Evolutionary conservation across 2,113 vertebrate genomes (phyloP).

Genomic region (Tylochromis polylepis): DNA sequence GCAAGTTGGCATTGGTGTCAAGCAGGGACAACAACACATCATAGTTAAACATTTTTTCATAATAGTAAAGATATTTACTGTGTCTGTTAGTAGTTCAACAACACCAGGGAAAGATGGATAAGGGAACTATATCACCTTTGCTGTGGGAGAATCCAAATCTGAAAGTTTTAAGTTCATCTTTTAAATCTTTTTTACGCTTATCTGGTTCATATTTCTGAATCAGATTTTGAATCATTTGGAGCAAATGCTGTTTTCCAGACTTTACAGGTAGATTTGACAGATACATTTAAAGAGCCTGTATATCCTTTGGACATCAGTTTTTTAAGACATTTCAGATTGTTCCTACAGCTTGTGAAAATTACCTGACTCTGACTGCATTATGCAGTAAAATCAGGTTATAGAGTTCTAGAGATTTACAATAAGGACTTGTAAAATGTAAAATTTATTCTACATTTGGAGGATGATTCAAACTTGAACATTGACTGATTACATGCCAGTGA

Average conservation of each 20-base stretch:
- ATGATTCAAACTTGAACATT: not conserved
- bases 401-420: not conserved
- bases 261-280: not conserved
- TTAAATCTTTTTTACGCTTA: not conserved
- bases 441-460: not conserved
- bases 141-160: not conserved
- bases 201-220: not conserved
- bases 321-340: not conserved
- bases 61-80: not conserved
- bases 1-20: not conserved
- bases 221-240: not conserved
- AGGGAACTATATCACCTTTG: not conserved
- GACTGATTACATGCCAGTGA: not conserved
- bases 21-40: not conserved
- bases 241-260: not conserved
- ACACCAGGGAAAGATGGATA: not conserved
- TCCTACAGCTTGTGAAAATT: not conserved
- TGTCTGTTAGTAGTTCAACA: not conserved
- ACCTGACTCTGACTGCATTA: not conserved
- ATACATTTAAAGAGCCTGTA: not conserved
- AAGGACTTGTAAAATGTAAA: not conserved
- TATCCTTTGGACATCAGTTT: not conserved
- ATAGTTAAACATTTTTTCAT: not conserved
- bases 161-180: not conserved
- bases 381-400: not conserved